phyloP scores from a whole-genome alignment of 2,888 invertebrate genomes.

The Electrophaes corylata region DNA sequence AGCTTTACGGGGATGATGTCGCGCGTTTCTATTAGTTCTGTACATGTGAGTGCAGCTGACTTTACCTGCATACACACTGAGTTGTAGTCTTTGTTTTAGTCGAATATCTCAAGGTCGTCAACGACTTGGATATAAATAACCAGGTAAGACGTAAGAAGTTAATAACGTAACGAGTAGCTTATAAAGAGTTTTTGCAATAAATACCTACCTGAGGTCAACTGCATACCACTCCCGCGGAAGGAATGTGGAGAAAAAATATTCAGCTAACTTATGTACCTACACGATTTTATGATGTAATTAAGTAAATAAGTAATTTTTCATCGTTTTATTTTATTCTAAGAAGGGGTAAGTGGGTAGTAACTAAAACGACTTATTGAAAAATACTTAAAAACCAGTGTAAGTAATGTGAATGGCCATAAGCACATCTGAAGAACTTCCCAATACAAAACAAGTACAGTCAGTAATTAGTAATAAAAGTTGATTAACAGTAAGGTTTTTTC shows the following conservation, averaged over 20 bases:
- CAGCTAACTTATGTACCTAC: neutral
- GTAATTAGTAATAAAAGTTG: too few species aligned
- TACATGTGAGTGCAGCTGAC: too few species aligned
- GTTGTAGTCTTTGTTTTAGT: neutral
- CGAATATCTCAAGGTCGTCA: slow-evolving; percentile 8
- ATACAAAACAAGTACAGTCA: too few species aligned
- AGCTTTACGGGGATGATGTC: too few species aligned
- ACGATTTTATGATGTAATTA: neutral
- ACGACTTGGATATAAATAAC: slow-evolving; percentile 15
- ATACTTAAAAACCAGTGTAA: too few species aligned
- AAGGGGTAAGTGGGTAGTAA: too few species aligned
- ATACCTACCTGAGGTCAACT: slow-evolving; percentile 31
- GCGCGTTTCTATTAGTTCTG: too few species aligned
- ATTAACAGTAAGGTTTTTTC: too few species aligned
- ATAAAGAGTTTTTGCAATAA: slow-evolving; percentile 34
- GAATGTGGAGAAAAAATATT: slow-evolving; percentile 34
- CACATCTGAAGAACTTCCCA: too few species aligned
- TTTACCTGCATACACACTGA: neutral
- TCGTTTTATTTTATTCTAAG: too few species aligned
- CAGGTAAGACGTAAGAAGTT: slow-evolving; percentile 5
- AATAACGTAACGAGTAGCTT: neutral
- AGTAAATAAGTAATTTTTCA: neutral
- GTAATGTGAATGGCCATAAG: too few species aligned
- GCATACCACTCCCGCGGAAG: slow-evolving; percentile 35
- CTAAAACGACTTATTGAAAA: too few species aligned